Evolutionary conservation across 2,113 vertebrate species (phyloP).

Genomic region (Siniperca chuatsi): DNA sequence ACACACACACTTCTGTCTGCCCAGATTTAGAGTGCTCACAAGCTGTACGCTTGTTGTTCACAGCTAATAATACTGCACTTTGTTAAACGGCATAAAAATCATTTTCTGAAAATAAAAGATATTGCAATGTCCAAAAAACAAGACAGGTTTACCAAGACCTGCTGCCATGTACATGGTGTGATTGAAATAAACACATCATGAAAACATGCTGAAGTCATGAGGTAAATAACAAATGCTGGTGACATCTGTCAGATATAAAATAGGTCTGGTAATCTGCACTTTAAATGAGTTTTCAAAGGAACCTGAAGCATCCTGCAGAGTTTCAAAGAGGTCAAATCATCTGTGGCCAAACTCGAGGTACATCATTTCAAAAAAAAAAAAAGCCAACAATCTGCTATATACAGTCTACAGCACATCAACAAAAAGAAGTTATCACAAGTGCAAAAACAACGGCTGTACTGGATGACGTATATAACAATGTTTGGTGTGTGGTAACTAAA

Average conservation of each 20-base stretch:
- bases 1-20: slow-evolving; percentile 14
- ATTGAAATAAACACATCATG: not conserved
- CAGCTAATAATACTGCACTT: not conserved
- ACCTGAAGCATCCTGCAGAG: not conserved
- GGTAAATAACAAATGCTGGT: not conserved
- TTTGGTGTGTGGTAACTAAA: not conserved
- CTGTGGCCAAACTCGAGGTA: no score
- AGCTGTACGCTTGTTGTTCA: not conserved
- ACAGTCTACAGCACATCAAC: not conserved
- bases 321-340: not conserved
- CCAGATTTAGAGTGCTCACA: not conserved
- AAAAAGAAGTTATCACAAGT: not conserved
- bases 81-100: not conserved
- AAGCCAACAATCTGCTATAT: not conserved
- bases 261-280: not conserved
- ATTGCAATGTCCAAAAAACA: not conserved
- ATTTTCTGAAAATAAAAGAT: not conserved
- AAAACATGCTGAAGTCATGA: not conserved
- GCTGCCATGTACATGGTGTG: not conserved
- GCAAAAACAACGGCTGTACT: not conserved
- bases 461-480: not conserved
- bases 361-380: no score
- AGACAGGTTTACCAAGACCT: not conserved
- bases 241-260: not conserved
- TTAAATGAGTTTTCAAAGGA: not conserved